phyloP scores from a whole-genome alignment of 2,888 invertebrate genomes.

The Drosophila cognata region DNA sequence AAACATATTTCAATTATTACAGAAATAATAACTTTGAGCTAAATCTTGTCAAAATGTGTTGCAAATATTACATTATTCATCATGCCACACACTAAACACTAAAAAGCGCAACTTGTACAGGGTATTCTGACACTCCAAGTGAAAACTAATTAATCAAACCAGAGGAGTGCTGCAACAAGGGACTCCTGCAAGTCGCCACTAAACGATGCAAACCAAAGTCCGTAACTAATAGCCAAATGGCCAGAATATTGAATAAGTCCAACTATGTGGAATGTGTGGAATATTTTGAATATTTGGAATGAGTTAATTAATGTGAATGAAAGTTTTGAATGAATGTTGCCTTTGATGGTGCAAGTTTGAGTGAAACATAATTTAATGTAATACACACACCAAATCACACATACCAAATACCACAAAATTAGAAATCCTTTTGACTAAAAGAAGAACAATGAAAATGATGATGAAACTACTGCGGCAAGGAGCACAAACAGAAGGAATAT shows the following conservation, averaged over 20 bases:
- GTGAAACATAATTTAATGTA: neutral
- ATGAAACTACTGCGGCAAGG: neutral
- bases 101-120: neutral
- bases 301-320: neutral
- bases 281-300: neutral
- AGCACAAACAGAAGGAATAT: constrained; percentile 10
- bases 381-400: neutral
- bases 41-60: neutral
- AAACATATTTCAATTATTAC: too few species aligned
- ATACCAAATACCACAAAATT: constrained; percentile 20
- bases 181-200: neutral
- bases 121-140: neutral
- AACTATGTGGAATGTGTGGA: neutral
- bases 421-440: constrained; percentile 38
- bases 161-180: neutral
- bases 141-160: neutral
- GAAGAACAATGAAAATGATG: constrained; percentile 45
- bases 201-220: neutral
- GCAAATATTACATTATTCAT: too few species aligned
- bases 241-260: neutral
- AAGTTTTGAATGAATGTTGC: neutral
- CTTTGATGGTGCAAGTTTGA: neutral
- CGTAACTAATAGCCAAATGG: neutral
- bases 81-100: too few species aligned
- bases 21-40: too few species aligned